Base-by-base conservation (phyloP, 2,888 invertebrate genomes). In the Matsumyia berberina region DNA sequence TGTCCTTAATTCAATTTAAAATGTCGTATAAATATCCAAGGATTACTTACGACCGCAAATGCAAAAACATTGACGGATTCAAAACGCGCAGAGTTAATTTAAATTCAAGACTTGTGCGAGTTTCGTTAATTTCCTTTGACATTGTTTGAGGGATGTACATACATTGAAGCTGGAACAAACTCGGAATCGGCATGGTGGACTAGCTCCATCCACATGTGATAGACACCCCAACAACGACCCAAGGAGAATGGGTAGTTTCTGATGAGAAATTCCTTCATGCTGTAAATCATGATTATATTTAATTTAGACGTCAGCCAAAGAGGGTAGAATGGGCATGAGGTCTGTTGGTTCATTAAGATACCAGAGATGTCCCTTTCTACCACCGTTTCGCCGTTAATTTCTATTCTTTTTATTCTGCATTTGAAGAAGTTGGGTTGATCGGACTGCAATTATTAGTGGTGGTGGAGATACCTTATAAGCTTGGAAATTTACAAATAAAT, bases 241-340 rank as follows among this genome's bases (percentile, higher is more conserved):
- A 9, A 7, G 5, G 35, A 35, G 33, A 44, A 17, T 44, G 55
- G 42, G 49, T 35, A 60, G 49, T 17, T 35, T 15, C 64, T 83
- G 69, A 85, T 85, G 85, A 87, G 82, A 87, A 88, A 87, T 88
- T 88, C 87, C 87, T 79, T 51, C 51, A 81, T 77, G 88, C 88
- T 89, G 90, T 90, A 90, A 90, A 90, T 90, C 90, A 90, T 90
- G 89, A 90, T 90, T 90, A 90, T 89, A 88, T 88, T 89, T 90
- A 85, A 85, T 85, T 85, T 80, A 80, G 85, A 64, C 44, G 85
- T 85, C 80, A 85, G 60, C 57, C 8, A 62, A 67, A 37, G 79
- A 74, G 79, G 79, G 79, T 78, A 8, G 69, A 51, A 64, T 74
- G 8, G 70, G 39, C 44, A 11, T 35, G 5, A 24, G 24, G 2